phyloP scores from a whole-genome alignment of 2,888 invertebrate genomes.

The Arrhopalites spinosus region DNA sequence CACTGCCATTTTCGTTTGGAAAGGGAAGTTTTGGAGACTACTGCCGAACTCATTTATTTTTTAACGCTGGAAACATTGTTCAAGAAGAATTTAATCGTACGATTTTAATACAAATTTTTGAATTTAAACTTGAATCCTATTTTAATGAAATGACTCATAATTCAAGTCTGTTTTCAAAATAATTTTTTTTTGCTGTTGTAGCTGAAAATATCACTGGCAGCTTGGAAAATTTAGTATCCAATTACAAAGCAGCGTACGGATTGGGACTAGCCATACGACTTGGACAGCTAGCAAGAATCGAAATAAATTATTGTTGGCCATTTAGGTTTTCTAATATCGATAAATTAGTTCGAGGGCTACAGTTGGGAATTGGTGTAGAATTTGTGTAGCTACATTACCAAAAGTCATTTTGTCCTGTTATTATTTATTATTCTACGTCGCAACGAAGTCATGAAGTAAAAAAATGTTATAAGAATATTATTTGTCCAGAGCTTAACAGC shows the following conservation, averaged over 20 bases:
- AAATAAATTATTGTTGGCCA: conserved; percentile 92
- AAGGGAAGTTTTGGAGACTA: conserved; percentile 79
- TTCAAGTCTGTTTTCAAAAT: neutral
- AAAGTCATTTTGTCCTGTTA: neutral
- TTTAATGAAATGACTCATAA: neutral
- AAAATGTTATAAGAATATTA: no score
- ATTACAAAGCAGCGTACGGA: conserved; percentile 74
- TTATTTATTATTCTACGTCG: neutral
- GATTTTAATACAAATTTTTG: neutral
- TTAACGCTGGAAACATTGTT: conserved; percentile 84
- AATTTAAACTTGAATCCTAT: neutral
- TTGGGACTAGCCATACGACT: conserved; percentile 82
- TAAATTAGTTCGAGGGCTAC: conserved; percentile 71
- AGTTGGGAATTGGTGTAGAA: conserved; percentile 82
- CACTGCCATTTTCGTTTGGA: conserved; percentile 83
- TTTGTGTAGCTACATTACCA: conserved; percentile 68
- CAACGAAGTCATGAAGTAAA: no score
- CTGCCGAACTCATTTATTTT: conserved; percentile 85
- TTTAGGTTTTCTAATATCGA: conserved; percentile 70
- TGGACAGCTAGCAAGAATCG: conserved; percentile 84
- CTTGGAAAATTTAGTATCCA: conserved; percentile 57
- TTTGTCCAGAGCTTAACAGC: no score
- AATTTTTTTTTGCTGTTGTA: conserved; percentile 28
- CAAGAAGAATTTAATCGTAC: conserved; percentile 47
- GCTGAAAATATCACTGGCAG: conserved; percentile 58